Conservation (phyloP, 2,888 invertebrate genomes). For the Gryllus longicercus region DNA sequence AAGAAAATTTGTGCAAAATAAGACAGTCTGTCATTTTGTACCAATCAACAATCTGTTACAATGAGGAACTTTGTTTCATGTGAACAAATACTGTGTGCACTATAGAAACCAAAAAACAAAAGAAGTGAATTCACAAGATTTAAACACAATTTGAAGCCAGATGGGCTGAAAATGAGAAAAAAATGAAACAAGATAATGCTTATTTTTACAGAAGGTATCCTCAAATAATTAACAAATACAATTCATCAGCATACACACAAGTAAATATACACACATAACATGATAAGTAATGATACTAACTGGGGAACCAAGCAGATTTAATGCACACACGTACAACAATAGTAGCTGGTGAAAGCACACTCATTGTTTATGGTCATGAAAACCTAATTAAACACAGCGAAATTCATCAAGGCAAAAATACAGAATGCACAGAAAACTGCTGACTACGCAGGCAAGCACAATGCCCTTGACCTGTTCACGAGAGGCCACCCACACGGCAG, state of each 20-base stretch:
- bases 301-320: background rate
- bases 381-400: background rate
- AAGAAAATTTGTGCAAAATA: too few species aligned
- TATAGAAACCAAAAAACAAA: background rate
- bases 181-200: background rate
- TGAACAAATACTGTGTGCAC: too few species aligned
- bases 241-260: background rate
- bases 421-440: constrained; percentile 1
- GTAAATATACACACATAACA: background rate
- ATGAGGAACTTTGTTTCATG: too few species aligned
- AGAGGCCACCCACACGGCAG: background rate
- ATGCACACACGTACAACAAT: background rate
- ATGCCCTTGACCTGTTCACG: background rate
- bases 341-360: constrained; percentile 11
- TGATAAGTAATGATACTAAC: background rate
- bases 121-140: background rate
- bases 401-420: background rate
- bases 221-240: too few species aligned
- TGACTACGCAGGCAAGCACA: background rate
- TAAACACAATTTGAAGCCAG: background rate
- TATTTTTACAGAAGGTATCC: background rate
- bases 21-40: too few species aligned
- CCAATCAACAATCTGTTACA: too few species aligned
- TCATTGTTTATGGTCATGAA: background rate
- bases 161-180: background rate